Conservation (phyloP, 1,140 invertebrate genomes). For the Calephelis nemesis region DNA sequence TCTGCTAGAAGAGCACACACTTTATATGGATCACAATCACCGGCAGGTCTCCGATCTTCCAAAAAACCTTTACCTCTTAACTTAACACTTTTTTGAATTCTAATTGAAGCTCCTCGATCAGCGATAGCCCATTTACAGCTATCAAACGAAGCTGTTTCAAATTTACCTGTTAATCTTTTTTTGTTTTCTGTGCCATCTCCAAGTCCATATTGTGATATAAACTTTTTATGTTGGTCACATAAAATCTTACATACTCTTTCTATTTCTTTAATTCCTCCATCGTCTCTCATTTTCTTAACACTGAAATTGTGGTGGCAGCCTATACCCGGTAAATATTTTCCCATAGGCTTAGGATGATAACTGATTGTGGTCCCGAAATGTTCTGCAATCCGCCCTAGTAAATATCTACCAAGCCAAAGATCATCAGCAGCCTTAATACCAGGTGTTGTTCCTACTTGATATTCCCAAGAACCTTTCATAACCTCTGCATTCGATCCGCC, state of each 20-base stretch:
- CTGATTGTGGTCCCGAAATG: constrained; percentile 93
- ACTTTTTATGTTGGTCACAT: constrained; percentile 88
- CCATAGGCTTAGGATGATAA: constrained; percentile 94
- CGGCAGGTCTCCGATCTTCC: constrained; percentile 95
- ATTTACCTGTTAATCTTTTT: constrained; percentile 89
- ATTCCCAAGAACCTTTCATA: constrained; percentile 92
- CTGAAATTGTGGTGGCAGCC: constrained; percentile 96
- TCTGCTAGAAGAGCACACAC: constrained; percentile 86
- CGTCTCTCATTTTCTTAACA: constrained; percentile 91
- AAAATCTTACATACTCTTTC: constrained; percentile 90
- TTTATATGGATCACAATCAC: constrained; percentile 95
- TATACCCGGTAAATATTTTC: constrained; percentile 96
- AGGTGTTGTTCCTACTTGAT: constrained; percentile 87
- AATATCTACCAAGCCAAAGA: constrained; percentile 92
- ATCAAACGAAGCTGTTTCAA: constrained; percentile 92
- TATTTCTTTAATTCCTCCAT: constrained; percentile 85
- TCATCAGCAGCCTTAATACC: constrained; percentile 94
- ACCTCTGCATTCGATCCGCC: constrained; percentile 96
- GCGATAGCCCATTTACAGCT: constrained; percentile 87
- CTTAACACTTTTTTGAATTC: constrained; percentile 89
- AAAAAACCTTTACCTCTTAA: constrained; percentile 93
- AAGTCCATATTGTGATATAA: constrained; percentile 93
- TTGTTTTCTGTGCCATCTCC: constrained; percentile 91
- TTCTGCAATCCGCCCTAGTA: constrained; percentile 93
- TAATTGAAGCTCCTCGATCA: constrained; percentile 87